Base-by-base conservation (phyloP, 2,888 invertebrate species). In the Campoplex capitator region DNA sequence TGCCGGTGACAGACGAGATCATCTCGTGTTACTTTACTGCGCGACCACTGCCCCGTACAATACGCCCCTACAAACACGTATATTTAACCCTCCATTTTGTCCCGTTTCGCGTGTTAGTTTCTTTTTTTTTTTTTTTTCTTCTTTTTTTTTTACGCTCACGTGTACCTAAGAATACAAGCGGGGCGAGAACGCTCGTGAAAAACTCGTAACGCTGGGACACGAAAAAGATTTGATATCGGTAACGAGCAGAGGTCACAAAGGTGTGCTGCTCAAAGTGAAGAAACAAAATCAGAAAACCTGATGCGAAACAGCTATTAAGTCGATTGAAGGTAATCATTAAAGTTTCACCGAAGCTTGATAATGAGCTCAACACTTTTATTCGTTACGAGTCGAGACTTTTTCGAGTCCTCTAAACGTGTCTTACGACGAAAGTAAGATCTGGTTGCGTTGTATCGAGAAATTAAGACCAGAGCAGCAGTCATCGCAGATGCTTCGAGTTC, bases 21-120 rank as follows among this genome's bases (percentile, higher is more conserved):
- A 70, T 84, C 84, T 84, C 81, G 81, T 81, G 54, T 87, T 87
- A 54, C 84, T 75, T 32, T 70, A 82, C 78, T 54, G 48, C 77
- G 28, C 38, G 4, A 73, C 58, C 81, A 54, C 73, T 74, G 48
- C 51, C 74, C 81, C 81, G 81, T 81, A 86, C 84, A 84, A 84
- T 84, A 82, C 81, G 45, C 84, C 83, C 80, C 73, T 76, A 83
- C 70, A 51, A 62, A 62, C 32, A 28, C 32, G 32, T 62, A 32
- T 32, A 28, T 62, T 62, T 62, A 16, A 62, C 32, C 62, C 62
- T 32, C 32, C 32, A 62, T 62, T 62, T 32, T 32, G 62, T 32
- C 6, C 32, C 13, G 32, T 32, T 62, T 32, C 62, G 32, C 62
- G 32, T 62, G 62, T n/a, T 2, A 51, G 62, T 7, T 32, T 32